These are phyloP conservation scores for Dicroscelio sp. DNA, from an alignment of 2,888 invertebrate genomes.

Conservation along the genomic window DNA sequence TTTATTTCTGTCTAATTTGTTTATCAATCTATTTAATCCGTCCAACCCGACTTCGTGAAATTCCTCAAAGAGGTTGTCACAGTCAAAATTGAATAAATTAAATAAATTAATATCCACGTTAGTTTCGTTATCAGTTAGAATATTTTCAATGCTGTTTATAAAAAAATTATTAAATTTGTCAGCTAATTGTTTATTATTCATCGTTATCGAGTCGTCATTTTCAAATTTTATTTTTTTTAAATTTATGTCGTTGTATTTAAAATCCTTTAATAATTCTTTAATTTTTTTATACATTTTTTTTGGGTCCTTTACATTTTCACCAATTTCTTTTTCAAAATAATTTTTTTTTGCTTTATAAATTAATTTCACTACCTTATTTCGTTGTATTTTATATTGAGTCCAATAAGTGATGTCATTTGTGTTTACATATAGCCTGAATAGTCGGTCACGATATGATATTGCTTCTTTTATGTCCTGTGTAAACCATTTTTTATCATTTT, in stretches of 20 bases:
- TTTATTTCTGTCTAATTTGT: too few species aligned
- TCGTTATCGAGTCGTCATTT: not conserved
- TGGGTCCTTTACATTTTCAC: not conserved
- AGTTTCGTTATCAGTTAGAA: too few species aligned
- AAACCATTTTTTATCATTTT: not conserved
- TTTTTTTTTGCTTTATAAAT: conserved; percentile 22
- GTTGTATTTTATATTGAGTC: conserved; percentile 24
- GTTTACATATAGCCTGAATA: too few species aligned
- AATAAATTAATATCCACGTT: too few species aligned
- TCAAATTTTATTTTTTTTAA: conserved; percentile 32
- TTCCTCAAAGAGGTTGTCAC: conserved; percentile 24
- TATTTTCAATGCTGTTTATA: conserved; percentile 33
- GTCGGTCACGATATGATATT: too few species aligned
- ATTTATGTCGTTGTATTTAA: conserved; percentile 4
- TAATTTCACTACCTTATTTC: conserved; percentile 15
- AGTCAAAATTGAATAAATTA: conserved; percentile 48
- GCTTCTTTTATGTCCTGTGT: not conserved
- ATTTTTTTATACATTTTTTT: conserved; percentile 14
- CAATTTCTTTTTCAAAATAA: conserved; percentile 22
- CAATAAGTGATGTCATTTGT: too few species aligned
- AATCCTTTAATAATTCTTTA: conserved; percentile 6
- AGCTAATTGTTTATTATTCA: conserved; percentile 32
- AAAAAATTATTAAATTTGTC: conserved; percentile 49
- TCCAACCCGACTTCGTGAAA: conserved; percentile 11
- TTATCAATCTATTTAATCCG: conserved; percentile 6